Evolutionary conservation across 2,888 invertebrate species (phyloP).

Genomic region (Diplazon laetatorius): DNA sequence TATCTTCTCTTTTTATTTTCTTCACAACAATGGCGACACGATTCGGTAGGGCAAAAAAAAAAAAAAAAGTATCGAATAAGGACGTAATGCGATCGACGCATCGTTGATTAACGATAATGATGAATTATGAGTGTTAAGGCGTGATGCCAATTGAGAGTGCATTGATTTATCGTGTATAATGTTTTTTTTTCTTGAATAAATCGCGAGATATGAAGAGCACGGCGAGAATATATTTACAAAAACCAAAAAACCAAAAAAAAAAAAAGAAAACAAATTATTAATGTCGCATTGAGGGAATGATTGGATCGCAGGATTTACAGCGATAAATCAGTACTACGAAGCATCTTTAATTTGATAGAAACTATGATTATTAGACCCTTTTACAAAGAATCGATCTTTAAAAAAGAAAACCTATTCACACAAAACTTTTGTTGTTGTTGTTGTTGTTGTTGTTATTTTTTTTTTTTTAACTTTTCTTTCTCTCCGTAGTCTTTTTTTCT

Average conservation of each 20-base stretch:
- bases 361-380: slow-evolving; percentile 84
- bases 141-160: no score
- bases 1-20: no score
- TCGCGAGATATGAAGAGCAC: neutral
- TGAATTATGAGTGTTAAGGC: neutral
- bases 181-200: neutral
- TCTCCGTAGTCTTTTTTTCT: no score
- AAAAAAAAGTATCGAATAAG: no score
- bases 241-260: no score
- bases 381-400: slow-evolving; percentile 83
- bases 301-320: slow-evolving; percentile 38
- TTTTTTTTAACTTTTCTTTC: slow-evolving; percentile 68
- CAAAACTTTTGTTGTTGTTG: slow-evolving; percentile 80
- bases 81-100: no score
- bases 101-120: no score
- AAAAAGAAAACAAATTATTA: slow-evolving; percentile 2
- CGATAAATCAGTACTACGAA: slow-evolving; percentile 60
- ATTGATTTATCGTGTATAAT: neutral
- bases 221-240: no score
- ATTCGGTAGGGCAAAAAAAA: no score
- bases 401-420: slow-evolving; percentile 82
- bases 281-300: slow-evolving; percentile 27
- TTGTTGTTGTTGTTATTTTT: slow-evolving; percentile 59
- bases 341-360: slow-evolving; percentile 79
- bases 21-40: no score